Evolutionary conservation across 2,888 invertebrate species (phyloP), one percentile per base, ranked within the genome.

Genomic region (Stenoptilia bipunctidactyla): DNA sequence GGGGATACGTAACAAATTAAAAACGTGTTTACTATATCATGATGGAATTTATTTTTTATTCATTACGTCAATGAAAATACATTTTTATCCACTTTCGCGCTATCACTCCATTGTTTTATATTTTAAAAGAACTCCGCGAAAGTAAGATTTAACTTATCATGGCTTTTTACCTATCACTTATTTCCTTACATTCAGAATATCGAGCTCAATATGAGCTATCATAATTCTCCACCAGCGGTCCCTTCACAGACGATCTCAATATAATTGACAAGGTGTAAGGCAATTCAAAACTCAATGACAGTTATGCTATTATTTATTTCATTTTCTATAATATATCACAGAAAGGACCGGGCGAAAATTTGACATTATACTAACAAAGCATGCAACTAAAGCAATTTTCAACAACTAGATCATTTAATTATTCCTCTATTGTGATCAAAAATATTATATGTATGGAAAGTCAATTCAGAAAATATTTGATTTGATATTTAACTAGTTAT

Each of bases 271-370:
- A 73, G 66, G 71, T 66, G 49, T 53, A 62, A 66, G 62, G 61
- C 62, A 59, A 45, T 40, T 40, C 41, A 38, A 45, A 34, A 44
- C 30, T 44, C 44, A 40, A 46, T 47, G 20, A 35, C 34, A 13
- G 15, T 35, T 6, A 27, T 13, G 27, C 15, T 13, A 20, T 45
- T 15, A 37, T 30, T 33, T 36, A 34, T 45, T 47, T 50, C 45
- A 46, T 40, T 47, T 50, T 46, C 46, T 50, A 61, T 56, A 66
- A 62, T 61, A 60, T 71, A 80, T 79, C 77, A 75, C 79, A 82
- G 75, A 67, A 73, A 74, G 73, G 80, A 74, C 82, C 77, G 72
- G 79, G 75, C 77, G 82, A 82, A 82, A 82, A 82, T 74, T 72
- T 68, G 73, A 75, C 69, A 74, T 76, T 71, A 79, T 57, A 69